phyloP scores from a whole-genome alignment of 2,888 invertebrate species.

The Hedya salicella region DNA sequence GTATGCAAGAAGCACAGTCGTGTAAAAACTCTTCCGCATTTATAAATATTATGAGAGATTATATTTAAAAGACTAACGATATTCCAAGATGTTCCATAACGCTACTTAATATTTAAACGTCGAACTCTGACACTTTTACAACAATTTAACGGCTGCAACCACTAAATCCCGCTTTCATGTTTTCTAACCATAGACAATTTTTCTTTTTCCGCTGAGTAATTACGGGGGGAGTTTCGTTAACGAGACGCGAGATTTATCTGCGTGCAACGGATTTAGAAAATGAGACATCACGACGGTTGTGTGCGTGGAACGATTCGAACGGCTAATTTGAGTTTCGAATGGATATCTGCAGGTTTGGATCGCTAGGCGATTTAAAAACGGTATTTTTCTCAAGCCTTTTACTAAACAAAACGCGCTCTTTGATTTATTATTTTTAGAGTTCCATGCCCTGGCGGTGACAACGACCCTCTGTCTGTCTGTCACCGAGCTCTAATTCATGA shows the following conservation, averaged over 20 bases:
- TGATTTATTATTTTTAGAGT: no score
- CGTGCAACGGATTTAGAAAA: slow-evolving; percentile 46
- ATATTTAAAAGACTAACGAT: slow-evolving; percentile 2
- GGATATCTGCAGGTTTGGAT: slow-evolving; percentile 16
- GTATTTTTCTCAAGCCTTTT: no score
- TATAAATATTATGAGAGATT: neutral
- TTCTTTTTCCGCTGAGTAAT: slow-evolving; percentile 37
- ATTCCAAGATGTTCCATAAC: slow-evolving; percentile 1
- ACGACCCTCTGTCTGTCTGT: no score
- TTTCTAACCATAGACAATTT: slow-evolving; percentile 31
- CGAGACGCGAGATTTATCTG: slow-evolving; percentile 45
- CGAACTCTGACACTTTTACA: slow-evolving; percentile 35
- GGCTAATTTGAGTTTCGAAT: slow-evolving; percentile 38
- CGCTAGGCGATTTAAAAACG: neutral
- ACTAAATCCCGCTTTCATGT: slow-evolving; percentile 38
- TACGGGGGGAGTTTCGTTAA: slow-evolving; percentile 40
- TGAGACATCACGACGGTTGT: slow-evolving; percentile 44
- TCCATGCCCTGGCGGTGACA: no score
- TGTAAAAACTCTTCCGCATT: no score
- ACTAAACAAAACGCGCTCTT: no score
- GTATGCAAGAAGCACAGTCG: no score
- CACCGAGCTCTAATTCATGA: no score
- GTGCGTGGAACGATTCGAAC: slow-evolving; percentile 35
- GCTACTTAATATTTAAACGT: slow-evolving; percentile 10
- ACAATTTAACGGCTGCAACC: slow-evolving; percentile 43